A percentile compares a stretch with the other conserved stretches of the same genome.
Conservation (phyloP, 2,797 vertebrate species). For the Chelidonichthys spinosus region DNA sequence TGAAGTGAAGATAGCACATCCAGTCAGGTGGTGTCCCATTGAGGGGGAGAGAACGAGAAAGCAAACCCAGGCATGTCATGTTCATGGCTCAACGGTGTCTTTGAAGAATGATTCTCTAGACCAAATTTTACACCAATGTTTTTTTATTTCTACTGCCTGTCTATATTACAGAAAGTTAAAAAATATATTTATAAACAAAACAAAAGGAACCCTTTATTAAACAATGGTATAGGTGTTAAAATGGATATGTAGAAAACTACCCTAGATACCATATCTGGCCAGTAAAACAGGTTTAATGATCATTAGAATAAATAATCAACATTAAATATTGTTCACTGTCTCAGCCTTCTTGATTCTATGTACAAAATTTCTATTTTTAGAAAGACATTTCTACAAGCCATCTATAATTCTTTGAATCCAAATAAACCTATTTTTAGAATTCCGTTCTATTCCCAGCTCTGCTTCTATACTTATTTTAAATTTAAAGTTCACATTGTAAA, state of each 20-base stretch:
- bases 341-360: background rate
- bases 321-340: background rate
- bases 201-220: background rate
- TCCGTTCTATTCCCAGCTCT: background rate
- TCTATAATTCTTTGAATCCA: background rate
- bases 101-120: background rate
- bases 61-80: background rate
- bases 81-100: background rate
- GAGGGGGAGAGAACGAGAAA: constrained; percentile 7
- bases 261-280: background rate
- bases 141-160: constrained; percentile 1
- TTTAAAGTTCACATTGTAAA: background rate
- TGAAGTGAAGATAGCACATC: constrained; percentile 6
- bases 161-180: constrained; percentile 2
- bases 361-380: background rate
- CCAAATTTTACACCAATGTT: background rate
- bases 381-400: background rate
- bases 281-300: background rate
- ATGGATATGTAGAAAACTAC: constrained; percentile 8
- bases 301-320: constrained; percentile 6
- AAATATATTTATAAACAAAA: background rate
- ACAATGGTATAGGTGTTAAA: background rate
- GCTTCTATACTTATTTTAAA: background rate
- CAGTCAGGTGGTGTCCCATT: constrained; percentile 18
- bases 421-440: background rate